Base-by-base conservation (phyloP, 1,140 invertebrate species). In the Diorhabda sublineata region DNA sequence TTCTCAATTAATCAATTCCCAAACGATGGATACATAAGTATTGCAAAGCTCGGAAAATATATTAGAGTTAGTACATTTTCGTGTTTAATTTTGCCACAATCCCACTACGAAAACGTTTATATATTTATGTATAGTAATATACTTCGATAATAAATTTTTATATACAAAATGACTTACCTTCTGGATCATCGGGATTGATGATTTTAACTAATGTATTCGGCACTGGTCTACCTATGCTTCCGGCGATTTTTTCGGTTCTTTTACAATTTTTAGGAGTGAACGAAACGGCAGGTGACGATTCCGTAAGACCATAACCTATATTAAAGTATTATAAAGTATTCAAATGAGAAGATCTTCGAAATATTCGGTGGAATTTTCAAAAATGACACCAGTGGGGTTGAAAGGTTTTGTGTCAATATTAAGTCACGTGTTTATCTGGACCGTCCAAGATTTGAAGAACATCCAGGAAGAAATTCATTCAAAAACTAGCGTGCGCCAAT, bases 171-270 rank as follows among this genome's bases (percentile, higher is more conserved):
- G 5, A 5, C 11, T 43, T 58, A 66, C 64, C 64, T 58, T 81
- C 78, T 0, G 89, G 87, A 59, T 85, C 82, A 65, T 86, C 78
- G 3, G 85, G 56, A 62, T 85, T 81, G 4, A 88, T 83, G 45
- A 94, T 86, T 80, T 91, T 92, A 0, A 85, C 82, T 56, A 87
- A 76, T 0, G 89, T 90, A 70, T 85, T 88, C 4, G 86, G 81
- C 0, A 92, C 72, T 2, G 84, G 74, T 6, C 83, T 78, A 0
- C 92, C 88, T 1, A 89, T 85, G 2, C 88, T 87, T 2, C 88
- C 88, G 66, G 56, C 58, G 4, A 67, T 47, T 47, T 52, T 78
- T 73, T 78, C 82, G 6, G 44, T 6, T 6, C 42, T 57, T 45
- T 68, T 69, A 47, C 73, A 61, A 75, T 81, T 70, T 65, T 72